phyloP scores from a whole-genome alignment of 2,797 vertebrate species.

The Falco concolor region DNA sequence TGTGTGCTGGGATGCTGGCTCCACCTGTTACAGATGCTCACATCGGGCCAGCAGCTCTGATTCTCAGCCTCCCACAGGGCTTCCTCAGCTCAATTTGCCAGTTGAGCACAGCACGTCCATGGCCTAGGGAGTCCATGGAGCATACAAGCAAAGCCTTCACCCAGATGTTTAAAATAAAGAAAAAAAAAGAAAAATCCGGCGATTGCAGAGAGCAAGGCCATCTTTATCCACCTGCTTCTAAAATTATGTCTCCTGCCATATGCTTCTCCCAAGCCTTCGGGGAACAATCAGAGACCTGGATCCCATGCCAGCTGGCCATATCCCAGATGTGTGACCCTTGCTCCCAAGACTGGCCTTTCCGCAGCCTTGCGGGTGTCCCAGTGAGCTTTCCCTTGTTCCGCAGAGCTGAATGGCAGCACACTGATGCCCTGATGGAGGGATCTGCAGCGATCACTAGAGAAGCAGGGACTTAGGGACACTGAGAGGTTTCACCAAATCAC shows the following conservation, averaged over 20 bases:
- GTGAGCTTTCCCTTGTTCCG: accelerated
- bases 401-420: background rate
- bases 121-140: background rate
- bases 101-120: background rate
- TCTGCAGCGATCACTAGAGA: background rate
- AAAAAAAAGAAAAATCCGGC: background rate
- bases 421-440: background rate
- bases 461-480: background rate
- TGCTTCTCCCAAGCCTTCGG: background rate
- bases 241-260: background rate
- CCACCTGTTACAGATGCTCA: background rate
- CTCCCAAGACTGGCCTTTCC: background rate
- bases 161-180: background rate
- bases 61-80: background rate
- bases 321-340: background rate
- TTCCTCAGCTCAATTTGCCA: background rate
- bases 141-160: background rate
- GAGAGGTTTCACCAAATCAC: background rate
- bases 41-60: background rate
- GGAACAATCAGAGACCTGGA: background rate
- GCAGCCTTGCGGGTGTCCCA: background rate
- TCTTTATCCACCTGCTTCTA: background rate
- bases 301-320: background rate
- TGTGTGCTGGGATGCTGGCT: background rate
- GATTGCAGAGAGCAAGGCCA: background rate